Base-by-base conservation (phyloP, 2,888 invertebrate species). In the Myopa tessellatipennis region DNA sequence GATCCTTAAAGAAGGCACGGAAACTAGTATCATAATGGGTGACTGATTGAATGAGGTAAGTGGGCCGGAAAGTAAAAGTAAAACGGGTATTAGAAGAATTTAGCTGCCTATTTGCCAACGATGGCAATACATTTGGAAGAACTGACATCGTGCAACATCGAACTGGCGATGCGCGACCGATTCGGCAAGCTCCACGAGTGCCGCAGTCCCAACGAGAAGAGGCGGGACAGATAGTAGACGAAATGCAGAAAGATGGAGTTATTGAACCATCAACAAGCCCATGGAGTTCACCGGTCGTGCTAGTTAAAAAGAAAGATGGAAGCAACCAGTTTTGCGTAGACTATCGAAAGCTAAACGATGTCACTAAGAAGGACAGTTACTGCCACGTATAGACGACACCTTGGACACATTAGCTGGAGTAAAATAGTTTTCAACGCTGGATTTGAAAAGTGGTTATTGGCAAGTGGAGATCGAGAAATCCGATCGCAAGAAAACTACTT, bases 331-430 rank as follows among this genome's bases (percentile, higher is more conserved):
- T 36, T 12, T 67, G 26, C 45, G 34, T 73, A n/a, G 78, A 78
- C 14, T 78, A 72, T 26, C 45, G 79, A 26, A 71, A 74, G 8
- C 50, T 77, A 16, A 78, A 78, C 26, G 61, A 60, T 18, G 45
- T 74, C 14, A 79, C 79, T 0, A 69, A 14, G 3, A 73, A 67
- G 16, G 76, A 78, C 50, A 72, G 18, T 0, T 79, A 69, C n/a
- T 79, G 36, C 71, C 76, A 3, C 18, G 76, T n/a, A 67, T 69
- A 40, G 76, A 81, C 65, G 82, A 80, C 75, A 83, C 80, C 4
- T 61, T 83, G 65, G 79, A 82, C 38, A 81, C 81, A 1, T 61
- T 84, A 18, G 74, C 79, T 0, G 82, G 78, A 5, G 75, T 81
- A 1, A 26, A 26, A 26, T 26, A 2, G 26, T 26, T 26, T 26